A percentile compares a stretch with the other conserved stretches of the same genome.
phyloP scores from a whole-genome alignment of 2,113 vertebrate species.

The Lethenteron reissneri region DNA sequence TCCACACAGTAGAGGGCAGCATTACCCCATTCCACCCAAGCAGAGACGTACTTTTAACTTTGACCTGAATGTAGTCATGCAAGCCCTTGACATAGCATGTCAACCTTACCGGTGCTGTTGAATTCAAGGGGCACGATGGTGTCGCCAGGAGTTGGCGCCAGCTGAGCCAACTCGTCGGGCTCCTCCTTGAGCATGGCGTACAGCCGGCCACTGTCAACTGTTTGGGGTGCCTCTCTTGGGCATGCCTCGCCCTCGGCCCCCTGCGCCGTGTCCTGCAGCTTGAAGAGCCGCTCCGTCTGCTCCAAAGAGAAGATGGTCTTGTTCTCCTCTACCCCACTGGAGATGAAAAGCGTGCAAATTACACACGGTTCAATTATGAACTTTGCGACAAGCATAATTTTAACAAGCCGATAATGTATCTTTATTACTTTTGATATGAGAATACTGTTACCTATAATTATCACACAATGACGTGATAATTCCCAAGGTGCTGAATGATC shows the following conservation, averaged over 20 bases:
- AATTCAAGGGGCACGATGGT: constrained; percentile 66
- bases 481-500: no score
- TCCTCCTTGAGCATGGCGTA: constrained; percentile 82
- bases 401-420: no score
- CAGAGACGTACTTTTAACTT: not conserved
- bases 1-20: no score
- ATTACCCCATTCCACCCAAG: no score
- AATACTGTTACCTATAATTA: no score
- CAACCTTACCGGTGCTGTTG: constrained; percentile 16
- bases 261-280: constrained; percentile 21
- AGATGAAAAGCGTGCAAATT: not conserved
- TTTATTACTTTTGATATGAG: no score
- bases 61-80: not conserved
- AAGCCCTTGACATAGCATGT: not conserved
- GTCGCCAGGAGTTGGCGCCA: constrained; percentile 73
- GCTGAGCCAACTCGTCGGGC: constrained; percentile 66
- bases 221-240: no score
- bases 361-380: no score
- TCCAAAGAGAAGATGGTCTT: constrained; percentile 69
- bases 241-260: constrained; percentile 28
- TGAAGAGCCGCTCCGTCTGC: constrained; percentile 72
- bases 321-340: constrained; percentile 78
- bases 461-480: no score
- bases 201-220: constrained; percentile 15
- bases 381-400: no score